Base-by-base conservation (phyloP, 2,113 vertebrate species). In the Apteryx owenii region DNA sequence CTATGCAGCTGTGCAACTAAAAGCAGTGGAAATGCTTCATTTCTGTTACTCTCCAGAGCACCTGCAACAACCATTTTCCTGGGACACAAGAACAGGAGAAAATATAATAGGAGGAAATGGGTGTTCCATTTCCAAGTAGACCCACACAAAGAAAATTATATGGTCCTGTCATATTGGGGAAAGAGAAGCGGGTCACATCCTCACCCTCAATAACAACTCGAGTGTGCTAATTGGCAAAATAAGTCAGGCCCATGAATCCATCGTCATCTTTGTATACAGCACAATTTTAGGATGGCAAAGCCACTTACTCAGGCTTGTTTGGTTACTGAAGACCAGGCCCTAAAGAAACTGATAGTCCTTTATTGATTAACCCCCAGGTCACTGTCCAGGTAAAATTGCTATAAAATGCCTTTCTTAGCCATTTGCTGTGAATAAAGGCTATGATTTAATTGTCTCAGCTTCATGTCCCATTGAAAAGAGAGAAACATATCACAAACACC, bases 291-390 rank as follows among this genome's bases (percentile, higher is more conserved):
- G 73, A 60, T 60, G 92, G 60, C 50, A 51, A 18, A 78, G 56
- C 50, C 54, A 56, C 18, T 82, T 58, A n/a, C 48, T 73, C 36
- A n/a, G 58, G 58, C 29, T 71, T 46, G 28, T 58, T 54, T 70
- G 56, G 81, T 36, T 53, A 23, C 73, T n/a, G 81, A 80, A 81
- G 51, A 22, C 44, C 89, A 9, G 83, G 89, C 64, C 81, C 72
- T 71, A 75, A 68, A 81, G 77, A 64, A 71, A 18, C 50, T 73
- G 69, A n/a, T 70, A 61, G 42, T 46, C 51, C 69, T 85, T 68
- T 88, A 72, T 56, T 88, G 79, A 88, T 91, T 83, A 93, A 88
- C 60, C 87, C 65, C 7, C 3, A 71, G 87, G 91, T 93, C 71
- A 40, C 5, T 62, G 75, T 66, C 75, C 76, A 51, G 68, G 71